phyloP scores from a whole-genome alignment of 2,888 invertebrate species.

The Microplitis manilae region DNA sequence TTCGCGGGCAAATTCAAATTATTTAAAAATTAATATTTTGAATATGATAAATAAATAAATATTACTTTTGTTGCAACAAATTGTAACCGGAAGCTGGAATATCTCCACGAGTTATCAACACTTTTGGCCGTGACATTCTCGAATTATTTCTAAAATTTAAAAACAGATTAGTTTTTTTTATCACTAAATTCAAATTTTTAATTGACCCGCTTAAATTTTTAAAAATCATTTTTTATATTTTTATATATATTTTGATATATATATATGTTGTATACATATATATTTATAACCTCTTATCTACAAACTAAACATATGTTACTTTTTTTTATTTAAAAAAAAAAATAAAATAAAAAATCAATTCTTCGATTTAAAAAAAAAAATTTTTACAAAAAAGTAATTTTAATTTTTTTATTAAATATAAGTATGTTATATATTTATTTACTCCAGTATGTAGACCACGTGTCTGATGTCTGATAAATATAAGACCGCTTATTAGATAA shows the following conservation, averaged over 20 bases:
- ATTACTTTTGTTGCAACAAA: constrained; percentile 77
- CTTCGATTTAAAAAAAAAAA: too few species aligned
- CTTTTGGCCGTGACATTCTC: constrained; percentile 73
- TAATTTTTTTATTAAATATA: too few species aligned
- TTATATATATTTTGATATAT: not conserved
- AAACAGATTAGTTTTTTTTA: not conserved
- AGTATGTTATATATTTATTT: too few species aligned
- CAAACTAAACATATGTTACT: too few species aligned
- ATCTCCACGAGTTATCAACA: constrained; percentile 82
- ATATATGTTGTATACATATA: not conserved
- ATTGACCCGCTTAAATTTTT: not conserved
- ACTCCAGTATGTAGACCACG: too few species aligned
- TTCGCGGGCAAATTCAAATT: too few species aligned
- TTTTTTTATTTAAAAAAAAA: too few species aligned
- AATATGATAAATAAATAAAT: constrained; percentile 58
- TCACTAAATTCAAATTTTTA: not conserved
- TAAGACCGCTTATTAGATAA: not conserved
- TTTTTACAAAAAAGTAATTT: too few species aligned
- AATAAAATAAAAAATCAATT: too few species aligned
- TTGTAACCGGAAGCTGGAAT: constrained; percentile 79
- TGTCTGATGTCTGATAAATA: too few species aligned
- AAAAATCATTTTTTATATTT: not conserved
- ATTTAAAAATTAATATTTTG: too few species aligned
- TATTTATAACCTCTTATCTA: not conserved
- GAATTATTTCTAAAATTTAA: not conserved